Conservation (phyloP, 2,113 vertebrate genomes). For the Patagioenas fasciata region DNA sequence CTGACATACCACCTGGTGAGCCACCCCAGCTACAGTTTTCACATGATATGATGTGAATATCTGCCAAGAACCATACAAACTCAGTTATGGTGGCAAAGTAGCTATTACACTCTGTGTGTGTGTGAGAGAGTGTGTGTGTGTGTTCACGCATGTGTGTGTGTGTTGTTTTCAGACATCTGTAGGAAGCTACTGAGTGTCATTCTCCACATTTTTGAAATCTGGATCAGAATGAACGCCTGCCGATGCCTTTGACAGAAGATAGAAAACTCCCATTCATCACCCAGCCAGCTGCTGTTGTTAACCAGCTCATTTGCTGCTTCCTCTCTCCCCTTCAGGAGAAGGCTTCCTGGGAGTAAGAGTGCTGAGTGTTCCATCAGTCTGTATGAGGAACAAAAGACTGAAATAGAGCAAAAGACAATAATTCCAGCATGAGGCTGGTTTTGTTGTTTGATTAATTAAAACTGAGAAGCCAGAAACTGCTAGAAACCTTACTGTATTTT, state of each 20-base stretch:
- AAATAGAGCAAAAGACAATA: neutral
- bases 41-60: no score
- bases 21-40: no score
- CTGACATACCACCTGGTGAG: no score
- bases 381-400: neutral
- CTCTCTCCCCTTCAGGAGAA: neutral
- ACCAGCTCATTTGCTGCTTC: conserved; percentile 17
- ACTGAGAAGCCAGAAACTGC: neutral
- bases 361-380: neutral
- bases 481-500: neutral
- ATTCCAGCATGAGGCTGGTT: neutral
- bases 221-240: conserved; percentile 22
- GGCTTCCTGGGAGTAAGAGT: neutral
- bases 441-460: neutral
- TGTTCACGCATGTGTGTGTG: no score
- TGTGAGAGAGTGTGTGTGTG: accelerated
- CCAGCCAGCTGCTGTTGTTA: conserved; percentile 33
- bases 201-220: conserved; percentile 2
- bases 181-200: neutral
- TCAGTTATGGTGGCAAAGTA: neutral
- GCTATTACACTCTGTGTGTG: neutral
- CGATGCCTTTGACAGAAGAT: conserved; percentile 3
- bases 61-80: neutral
- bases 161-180: conserved; percentile 27
- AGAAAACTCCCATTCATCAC: conserved; percentile 28